phyloP scores from a whole-genome alignment of 1,140 invertebrate genomes.

The Drosophila ercepeae region DNA sequence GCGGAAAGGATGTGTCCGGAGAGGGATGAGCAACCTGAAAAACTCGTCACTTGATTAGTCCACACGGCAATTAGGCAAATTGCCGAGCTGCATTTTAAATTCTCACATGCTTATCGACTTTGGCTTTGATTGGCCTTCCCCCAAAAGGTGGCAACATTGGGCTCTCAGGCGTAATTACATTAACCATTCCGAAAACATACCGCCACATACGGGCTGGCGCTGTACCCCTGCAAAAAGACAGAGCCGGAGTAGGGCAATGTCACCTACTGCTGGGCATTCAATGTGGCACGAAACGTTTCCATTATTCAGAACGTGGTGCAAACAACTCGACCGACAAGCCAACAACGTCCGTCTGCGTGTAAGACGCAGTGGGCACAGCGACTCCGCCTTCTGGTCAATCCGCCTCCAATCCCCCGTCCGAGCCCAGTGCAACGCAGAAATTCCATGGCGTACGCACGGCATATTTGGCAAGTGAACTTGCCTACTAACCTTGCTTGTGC shows the following conservation, averaged over 20 bases:
- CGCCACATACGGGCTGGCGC: slow-evolving; percentile 17
- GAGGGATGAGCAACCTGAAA: slow-evolving; percentile 5
- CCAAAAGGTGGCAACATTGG: slow-evolving; percentile 17
- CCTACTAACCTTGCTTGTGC: slow-evolving; percentile 58
- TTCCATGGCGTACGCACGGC: slow-evolving; percentile 50
- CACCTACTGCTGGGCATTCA: slow-evolving; percentile 73
- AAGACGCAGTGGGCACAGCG: slow-evolving; percentile 56
- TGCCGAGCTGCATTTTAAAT: slow-evolving; percentile 56
- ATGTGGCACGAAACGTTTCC: slow-evolving; percentile 74
- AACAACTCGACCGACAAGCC: slow-evolving; percentile 70
- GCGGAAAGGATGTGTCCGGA: not conserved
- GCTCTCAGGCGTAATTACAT: slow-evolving; percentile 78
- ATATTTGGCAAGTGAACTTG: slow-evolving; percentile 65
- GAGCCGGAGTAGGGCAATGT: slow-evolving; percentile 42
- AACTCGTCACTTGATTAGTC: slow-evolving; percentile 65
- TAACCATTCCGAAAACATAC: slow-evolving; percentile 77
- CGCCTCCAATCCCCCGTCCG: not conserved
- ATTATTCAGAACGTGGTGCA: slow-evolving; percentile 78
- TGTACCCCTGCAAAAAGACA: slow-evolving; percentile 31
- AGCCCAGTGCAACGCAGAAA: not conserved
- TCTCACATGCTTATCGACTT: slow-evolving; percentile 56
- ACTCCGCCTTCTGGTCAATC: not conserved
- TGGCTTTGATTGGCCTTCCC: slow-evolving; percentile 25
- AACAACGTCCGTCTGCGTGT: slow-evolving; percentile 52
- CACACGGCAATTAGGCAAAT: slow-evolving; percentile 70